Evolutionary conservation across 2,113 vertebrate genomes (phyloP).

Genomic region (Natator depressus): DNA sequence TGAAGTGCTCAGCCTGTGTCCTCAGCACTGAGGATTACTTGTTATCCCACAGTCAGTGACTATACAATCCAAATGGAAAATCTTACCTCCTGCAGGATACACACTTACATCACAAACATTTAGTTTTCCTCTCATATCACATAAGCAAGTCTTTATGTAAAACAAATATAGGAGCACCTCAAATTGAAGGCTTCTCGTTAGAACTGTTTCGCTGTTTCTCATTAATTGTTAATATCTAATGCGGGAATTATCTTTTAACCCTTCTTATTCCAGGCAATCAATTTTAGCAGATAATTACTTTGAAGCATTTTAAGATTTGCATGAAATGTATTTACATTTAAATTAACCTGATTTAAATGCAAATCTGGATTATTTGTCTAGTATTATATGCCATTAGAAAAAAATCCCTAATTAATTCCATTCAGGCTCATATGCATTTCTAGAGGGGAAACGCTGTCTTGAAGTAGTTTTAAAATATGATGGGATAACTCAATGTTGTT

Average conservation of each 20-base stretch:
- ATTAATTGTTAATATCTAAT: background rate
- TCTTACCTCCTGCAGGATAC: background rate
- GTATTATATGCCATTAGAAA: background rate
- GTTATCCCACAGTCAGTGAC: background rate
- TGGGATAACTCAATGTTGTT: background rate
- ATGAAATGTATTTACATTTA: conserved; percentile 57
- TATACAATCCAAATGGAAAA: conserved; percentile 3
- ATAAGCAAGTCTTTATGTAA: background rate
- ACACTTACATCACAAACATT: background rate
- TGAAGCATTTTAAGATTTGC: conserved; percentile 42
- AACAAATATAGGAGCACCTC: conserved; percentile 6
- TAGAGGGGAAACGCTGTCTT: background rate
- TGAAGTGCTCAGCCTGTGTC: background rate
- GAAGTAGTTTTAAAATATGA: background rate
- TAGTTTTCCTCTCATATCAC: background rate
- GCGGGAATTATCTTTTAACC: conserved; percentile 22
- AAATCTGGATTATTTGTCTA: conserved; percentile 25
- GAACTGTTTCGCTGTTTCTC: background rate
- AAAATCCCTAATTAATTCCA: conserved; percentile 9
- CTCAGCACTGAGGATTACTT: background rate
- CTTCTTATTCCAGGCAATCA: conserved; percentile 23
- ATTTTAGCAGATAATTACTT: conserved; percentile 32
- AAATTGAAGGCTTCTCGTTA: background rate
- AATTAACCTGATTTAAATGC: conserved; percentile 61
- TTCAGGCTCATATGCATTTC: conserved; percentile 9